These are phyloP conservation scores for Tetramorium simillimum DNA, from an alignment of 1,140 invertebrate genomes.

Conservation along the genomic window DNA sequence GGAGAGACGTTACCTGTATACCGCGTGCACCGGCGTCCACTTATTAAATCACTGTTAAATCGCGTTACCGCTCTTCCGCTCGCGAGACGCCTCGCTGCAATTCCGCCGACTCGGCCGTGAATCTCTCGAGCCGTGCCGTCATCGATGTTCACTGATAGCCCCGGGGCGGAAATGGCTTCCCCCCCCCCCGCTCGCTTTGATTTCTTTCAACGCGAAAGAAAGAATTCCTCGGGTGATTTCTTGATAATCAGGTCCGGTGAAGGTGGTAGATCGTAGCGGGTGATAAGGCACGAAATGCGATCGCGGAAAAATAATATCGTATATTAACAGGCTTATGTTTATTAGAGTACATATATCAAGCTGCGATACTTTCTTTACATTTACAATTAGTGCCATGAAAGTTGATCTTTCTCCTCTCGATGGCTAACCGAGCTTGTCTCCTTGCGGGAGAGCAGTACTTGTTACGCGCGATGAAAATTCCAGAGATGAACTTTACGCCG, in stretches of 20 bases:
- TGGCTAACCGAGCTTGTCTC: neutral
- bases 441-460: neutral
- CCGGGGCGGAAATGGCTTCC: neutral
- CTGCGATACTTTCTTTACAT: neutral
- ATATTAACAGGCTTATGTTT: neutral
- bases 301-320: neutral
- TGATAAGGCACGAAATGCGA: conserved; percentile 7
- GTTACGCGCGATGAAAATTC: conserved; percentile 49
- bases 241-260: neutral
- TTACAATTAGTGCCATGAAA: neutral
- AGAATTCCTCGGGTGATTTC: neutral
- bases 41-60: conserved; percentile 75
- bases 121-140: neutral
- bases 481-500: conserved; percentile 21
- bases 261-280: neutral
- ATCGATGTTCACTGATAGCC: neutral
- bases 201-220: neutral
- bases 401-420: neutral
- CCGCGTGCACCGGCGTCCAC: conserved; percentile 45
- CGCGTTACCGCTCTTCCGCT: conserved; percentile 62
- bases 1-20: conserved; percentile 50
- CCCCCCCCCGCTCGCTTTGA: neutral
- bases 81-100: conserved; percentile 51
- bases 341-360: neutral
- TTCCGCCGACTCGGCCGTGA: conserved; percentile 12